phyloP scores from a whole-genome alignment of 2,113 vertebrate genomes.

The Psittacara wagleri region DNA sequence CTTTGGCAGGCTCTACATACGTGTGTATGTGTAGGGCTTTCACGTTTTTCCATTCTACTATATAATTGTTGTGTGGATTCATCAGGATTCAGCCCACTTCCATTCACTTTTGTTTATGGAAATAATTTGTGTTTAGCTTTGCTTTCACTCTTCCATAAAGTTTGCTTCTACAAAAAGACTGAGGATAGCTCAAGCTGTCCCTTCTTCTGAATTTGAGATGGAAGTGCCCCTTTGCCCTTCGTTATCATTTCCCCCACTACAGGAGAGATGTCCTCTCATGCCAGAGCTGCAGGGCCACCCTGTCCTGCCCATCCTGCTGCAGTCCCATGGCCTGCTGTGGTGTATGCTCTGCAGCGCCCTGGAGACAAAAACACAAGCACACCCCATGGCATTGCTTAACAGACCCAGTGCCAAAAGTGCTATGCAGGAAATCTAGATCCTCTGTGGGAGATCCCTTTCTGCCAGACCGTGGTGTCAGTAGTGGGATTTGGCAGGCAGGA shows the following conservation, averaged over 20 bases:
- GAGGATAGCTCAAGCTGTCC: neutral
- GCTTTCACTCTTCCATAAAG: neutral
- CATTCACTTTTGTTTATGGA: neutral
- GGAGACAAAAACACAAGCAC: neutral
- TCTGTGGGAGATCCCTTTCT: neutral
- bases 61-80: neutral
- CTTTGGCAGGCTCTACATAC: neutral
- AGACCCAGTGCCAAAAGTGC: neutral
- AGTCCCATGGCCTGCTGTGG: neutral
- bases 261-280: neutral
- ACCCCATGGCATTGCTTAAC: too few relatives aligned
- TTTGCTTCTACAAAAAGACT: neutral
- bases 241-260: neutral
- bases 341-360: neutral
- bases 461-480: rapidly evolving
- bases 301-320: rapidly evolving
- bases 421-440: neutral
- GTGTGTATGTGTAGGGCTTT: neutral
- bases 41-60: neutral
- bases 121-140: neutral
- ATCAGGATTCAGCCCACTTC: neutral
- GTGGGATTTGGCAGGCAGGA: neutral
- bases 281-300: neutral
- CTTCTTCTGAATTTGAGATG: neutral
- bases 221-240: rapidly evolving